Evolutionary conservation across 2,888 invertebrate genomes (phyloP).

Genomic region (Drosophila subsilvestris): DNA sequence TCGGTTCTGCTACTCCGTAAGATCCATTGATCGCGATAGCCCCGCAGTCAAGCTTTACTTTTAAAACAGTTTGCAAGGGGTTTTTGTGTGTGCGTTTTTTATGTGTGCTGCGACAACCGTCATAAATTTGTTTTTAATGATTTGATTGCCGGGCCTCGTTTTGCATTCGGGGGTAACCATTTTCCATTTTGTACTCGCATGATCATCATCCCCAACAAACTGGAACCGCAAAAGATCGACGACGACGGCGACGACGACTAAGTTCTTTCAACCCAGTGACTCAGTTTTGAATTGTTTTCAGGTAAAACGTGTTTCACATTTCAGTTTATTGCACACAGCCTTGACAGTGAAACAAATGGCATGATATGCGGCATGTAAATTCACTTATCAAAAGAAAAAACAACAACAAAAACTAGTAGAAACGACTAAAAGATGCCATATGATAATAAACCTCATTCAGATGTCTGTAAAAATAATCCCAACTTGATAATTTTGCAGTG

Average conservation of each 20-base stretch:
- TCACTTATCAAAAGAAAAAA: slow-evolving; percentile 54
- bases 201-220: slow-evolving; percentile 38
- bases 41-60: slow-evolving; percentile 29
- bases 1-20: slow-evolving; percentile 40
- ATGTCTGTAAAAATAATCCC: too few species aligned
- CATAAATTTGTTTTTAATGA: slow-evolving; percentile 40
- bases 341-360: slow-evolving; percentile 50
- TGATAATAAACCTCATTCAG: too few species aligned
- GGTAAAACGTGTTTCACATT: slow-evolving; percentile 70
- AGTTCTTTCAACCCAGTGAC: slow-evolving; percentile 74
- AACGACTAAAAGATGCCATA: background rate
- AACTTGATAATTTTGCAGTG: too few species aligned
- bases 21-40: slow-evolving; percentile 35
- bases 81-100: background rate
- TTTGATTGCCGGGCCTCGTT: slow-evolving; percentile 23
- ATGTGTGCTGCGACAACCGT: slow-evolving; percentile 5
- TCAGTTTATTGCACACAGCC: slow-evolving; percentile 22
- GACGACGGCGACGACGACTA: background rate
- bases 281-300: slow-evolving; percentile 50
- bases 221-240: slow-evolving; percentile 1
- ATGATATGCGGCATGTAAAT: slow-evolving; percentile 56
- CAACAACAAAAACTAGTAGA: slow-evolving; percentile 3
- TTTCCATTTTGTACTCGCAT: slow-evolving; percentile 21
- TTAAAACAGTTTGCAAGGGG: slow-evolving; percentile 41
- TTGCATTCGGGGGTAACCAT: background rate